A percentile compares a stretch with the other conserved stretches of the same genome.
Evolutionary conservation across 2,888 invertebrate species (phyloP).

Genomic region (Laothoe populi): DNA sequence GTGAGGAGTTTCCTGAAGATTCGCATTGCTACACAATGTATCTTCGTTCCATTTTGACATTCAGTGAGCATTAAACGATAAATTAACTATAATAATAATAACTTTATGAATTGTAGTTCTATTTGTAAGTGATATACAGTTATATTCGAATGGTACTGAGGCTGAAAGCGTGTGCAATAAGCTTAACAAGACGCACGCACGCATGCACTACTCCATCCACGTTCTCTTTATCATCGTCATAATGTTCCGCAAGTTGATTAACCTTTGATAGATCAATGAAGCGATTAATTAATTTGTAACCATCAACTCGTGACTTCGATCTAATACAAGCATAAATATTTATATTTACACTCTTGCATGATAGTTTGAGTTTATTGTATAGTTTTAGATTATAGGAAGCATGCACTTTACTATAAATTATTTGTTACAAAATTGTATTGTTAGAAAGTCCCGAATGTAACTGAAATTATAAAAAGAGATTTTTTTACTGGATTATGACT

Average conservation of each 20-base stretch:
- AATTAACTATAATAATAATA: neutral
- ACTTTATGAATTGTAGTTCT: neutral
- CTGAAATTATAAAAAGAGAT: too few relatives aligned
- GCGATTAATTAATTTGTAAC: conserved; percentile 34
- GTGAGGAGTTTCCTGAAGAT: too few relatives aligned
- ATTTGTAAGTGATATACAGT: conserved; percentile 4
- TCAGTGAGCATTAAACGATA: too few relatives aligned
- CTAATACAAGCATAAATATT: neutral
- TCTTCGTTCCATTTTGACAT: neutral
- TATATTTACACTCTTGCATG: neutral
- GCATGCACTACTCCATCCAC: conserved; percentile 23
- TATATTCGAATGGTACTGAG: conserved; percentile 2
- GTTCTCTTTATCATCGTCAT: conserved; percentile 23
- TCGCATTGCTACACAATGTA: too few relatives aligned
- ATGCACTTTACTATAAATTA: neutral
- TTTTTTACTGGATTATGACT: too few relatives aligned
- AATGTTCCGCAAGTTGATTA: conserved; percentile 40
- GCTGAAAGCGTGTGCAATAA: conserved; percentile 11
- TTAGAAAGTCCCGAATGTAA: too few relatives aligned
- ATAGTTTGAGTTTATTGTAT: neutral
- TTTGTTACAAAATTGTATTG: too few relatives aligned
- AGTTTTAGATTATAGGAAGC: neutral
- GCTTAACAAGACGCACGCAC: conserved; percentile 13
- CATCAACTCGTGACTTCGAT: conserved; percentile 16
- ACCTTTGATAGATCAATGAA: conserved; percentile 41